These are phyloP conservation scores for Andrena trimmerana DNA, from an alignment of 2,888 invertebrate species.

Conservation along the genomic window DNA sequence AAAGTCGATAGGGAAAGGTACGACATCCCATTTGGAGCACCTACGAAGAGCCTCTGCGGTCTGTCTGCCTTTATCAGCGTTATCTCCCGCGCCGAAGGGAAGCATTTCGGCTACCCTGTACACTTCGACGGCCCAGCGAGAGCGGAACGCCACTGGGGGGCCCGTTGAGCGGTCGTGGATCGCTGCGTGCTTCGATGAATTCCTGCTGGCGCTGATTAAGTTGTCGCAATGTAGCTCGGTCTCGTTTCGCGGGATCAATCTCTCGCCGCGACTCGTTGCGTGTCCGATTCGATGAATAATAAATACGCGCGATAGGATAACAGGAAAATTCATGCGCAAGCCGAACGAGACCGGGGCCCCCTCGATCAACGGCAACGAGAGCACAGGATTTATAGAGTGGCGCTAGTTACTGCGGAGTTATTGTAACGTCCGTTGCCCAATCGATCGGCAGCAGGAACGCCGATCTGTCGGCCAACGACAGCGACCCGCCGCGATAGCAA, in stretches of 20 bases:
- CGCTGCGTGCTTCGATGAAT: constrained; percentile 43
- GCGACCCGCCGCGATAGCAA: constrained; percentile 17
- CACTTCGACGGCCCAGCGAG: neutral
- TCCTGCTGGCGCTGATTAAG: constrained; percentile 39
- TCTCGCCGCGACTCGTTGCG: constrained; percentile 11
- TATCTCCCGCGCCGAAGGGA: constrained; percentile 12
- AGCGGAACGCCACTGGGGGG: constrained; percentile 24
- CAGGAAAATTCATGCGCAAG: constrained; percentile 29
- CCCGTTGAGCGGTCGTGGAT: constrained; percentile 27
- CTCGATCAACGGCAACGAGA: neutral
- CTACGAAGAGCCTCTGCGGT: neutral
- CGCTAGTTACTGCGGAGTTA: neutral
- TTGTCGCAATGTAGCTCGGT: constrained; percentile 45
- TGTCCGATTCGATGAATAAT: constrained; percentile 49
- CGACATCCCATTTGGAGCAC: neutral
- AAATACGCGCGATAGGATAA: constrained; percentile 36
- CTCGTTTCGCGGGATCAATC: constrained; percentile 36
- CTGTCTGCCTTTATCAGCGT: constrained; percentile 1
- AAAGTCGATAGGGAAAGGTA: neutral
- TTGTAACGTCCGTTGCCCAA: neutral
- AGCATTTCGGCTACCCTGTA: neutral
- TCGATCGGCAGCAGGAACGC: neutral
- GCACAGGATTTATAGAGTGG: neutral
- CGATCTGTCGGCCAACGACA: constrained; percentile 39
- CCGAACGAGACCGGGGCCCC: neutral